phyloP scores from a whole-genome alignment of 2,797 vertebrate genomes.

The Falco naumanni region DNA sequence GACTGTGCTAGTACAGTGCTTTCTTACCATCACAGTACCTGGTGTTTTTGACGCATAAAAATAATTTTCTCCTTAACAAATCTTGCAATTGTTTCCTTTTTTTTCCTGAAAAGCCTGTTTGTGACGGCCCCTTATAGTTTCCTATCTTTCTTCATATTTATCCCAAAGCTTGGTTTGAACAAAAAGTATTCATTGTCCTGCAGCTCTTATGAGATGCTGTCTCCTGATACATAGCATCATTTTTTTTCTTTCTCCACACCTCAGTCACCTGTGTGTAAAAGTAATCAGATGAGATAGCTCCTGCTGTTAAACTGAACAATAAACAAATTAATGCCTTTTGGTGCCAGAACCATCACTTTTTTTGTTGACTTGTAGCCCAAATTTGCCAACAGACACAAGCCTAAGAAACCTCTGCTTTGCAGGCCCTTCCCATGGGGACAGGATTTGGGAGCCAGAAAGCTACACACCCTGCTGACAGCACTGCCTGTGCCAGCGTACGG shows the following conservation, averaged over 20 bases:
- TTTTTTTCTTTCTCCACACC: background rate
- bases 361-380: background rate
- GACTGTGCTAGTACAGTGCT: background rate
- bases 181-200: background rate
- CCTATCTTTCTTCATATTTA: background rate
- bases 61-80: background rate
- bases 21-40: background rate
- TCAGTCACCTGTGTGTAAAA: background rate
- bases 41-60: background rate
- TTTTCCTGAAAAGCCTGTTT: background rate
- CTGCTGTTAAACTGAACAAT: background rate
- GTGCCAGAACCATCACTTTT: background rate
- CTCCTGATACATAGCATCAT: too few relatives aligned
- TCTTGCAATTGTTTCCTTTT: background rate
- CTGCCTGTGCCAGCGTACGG: rapidly evolving
- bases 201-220: background rate
- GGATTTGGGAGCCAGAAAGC: background rate
- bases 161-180: background rate
- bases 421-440: background rate
- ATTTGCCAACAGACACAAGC: background rate
- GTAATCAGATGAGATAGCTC: background rate
- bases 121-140: background rate
- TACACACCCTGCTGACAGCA: background rate
- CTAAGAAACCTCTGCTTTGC: background rate
- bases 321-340: background rate